phyloP scores from a whole-genome alignment of 2,888 invertebrate species.

The Ferdinandea cuprea region DNA sequence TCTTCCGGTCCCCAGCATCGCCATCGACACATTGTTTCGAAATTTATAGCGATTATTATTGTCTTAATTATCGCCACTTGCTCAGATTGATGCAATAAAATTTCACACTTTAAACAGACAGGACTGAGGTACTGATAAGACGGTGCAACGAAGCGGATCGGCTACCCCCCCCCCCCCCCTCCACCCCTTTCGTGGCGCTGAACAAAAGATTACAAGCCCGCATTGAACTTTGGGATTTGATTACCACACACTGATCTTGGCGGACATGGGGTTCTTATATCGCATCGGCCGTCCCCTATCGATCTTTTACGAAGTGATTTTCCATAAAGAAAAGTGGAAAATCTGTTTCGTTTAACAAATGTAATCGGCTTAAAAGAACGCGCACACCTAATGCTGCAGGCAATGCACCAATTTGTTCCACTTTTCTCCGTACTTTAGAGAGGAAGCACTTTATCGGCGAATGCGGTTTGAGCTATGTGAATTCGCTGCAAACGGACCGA shows the following conservation, averaged over 20 bases:
- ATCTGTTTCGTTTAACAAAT: conserved; percentile 56
- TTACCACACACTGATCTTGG: conserved; percentile 63
- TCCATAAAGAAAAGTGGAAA: conserved; percentile 32
- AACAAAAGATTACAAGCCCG: conserved; percentile 35
- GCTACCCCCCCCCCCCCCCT: conserved; percentile 1
- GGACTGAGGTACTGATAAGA: conserved; percentile 34
- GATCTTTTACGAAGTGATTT: not conserved
- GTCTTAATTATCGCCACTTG: conserved; percentile 41
- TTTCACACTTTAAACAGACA: conserved; percentile 37
- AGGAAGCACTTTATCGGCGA: conserved; percentile 22
- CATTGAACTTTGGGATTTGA: conserved; percentile 68
- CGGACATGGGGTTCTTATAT: not conserved
- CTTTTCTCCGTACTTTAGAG: conserved; percentile 53
- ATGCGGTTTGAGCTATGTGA: too few species aligned
- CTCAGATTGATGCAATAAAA: conserved; percentile 47
- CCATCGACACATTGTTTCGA: not conserved
- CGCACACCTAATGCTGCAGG: conserved; percentile 55
- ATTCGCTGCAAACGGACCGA: not conserved
- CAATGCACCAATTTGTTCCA: conserved; percentile 71
- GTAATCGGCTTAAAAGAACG: conserved; percentile 65
- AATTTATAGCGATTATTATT: conserved; percentile 26
- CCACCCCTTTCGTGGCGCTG: not conserved
- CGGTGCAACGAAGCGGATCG: conserved; percentile 21
- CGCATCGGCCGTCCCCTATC: not conserved
- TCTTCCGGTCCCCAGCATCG: conserved; percentile 44